These are phyloP conservation scores for Miichthys miiuy DNA, from an alignment of 2,797 vertebrate genomes.

Conservation along the genomic window DNA sequence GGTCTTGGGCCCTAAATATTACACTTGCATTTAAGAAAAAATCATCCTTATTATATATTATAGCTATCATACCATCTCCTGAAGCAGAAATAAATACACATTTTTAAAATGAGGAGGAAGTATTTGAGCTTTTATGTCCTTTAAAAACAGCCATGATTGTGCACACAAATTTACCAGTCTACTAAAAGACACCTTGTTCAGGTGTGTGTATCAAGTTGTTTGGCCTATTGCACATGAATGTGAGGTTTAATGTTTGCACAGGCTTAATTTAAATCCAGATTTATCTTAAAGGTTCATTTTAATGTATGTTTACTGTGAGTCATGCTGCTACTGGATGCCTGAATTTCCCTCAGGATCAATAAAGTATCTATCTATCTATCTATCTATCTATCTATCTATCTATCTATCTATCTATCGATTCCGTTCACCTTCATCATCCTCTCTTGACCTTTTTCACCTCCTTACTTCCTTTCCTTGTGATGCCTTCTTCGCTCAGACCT, in stretches of 20 bases:
- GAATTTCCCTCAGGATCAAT: too few species aligned
- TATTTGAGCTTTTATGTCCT: not conserved
- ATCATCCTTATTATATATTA: not conserved
- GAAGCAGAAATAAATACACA: not conserved
- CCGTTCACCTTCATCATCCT: slow-evolving; percentile 19
- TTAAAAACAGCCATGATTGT: not conserved
- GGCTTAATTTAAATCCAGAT: too few species aligned
- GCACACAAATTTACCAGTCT: not conserved
- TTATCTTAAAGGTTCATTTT: too few species aligned
- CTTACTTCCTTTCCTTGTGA: slow-evolving; percentile 8
- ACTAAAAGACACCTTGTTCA: not conserved
- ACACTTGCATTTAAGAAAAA: not conserved
- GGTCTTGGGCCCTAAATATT: not conserved
- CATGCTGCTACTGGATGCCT: too few species aligned
- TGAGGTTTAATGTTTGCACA: not conserved
- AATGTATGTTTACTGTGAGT: too few species aligned
- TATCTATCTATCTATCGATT: too few species aligned
- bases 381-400: too few species aligned
- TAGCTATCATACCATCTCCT: not conserved
- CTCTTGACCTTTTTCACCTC: slow-evolving; percentile 20
- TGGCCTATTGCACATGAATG: not conserved
- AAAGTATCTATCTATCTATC: too few species aligned
- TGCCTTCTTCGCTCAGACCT: not conserved
- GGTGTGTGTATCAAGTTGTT: not conserved
- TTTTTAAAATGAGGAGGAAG: too few species aligned